Evolutionary conservation across 2,888 invertebrate species (phyloP).

Genomic region (Mythimna vitellina): DNA sequence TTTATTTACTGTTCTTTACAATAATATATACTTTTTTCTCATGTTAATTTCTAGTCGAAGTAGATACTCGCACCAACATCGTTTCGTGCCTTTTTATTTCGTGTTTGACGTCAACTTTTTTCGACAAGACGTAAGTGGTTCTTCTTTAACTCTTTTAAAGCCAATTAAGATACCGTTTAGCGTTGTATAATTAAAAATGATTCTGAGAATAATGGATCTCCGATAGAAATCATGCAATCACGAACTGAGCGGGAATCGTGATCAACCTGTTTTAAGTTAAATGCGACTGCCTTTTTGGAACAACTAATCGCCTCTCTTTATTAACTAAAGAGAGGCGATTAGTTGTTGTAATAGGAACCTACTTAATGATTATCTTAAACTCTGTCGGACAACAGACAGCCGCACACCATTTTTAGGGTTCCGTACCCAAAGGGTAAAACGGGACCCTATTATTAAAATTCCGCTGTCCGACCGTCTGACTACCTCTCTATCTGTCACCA

Average conservation of each 20-base stretch:
- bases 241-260: conserved; percentile 47
- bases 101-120: conserved; percentile 1
- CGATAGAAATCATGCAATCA: conserved; percentile 39
- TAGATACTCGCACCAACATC: too few species aligned
- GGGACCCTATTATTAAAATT: too few species aligned
- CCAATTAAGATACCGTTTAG: conserved; percentile 25
- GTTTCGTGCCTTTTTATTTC: background rate
- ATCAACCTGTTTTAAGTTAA: conserved; percentile 28
- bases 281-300: conserved; percentile 3
- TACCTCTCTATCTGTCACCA: too few species aligned
- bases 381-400: background rate
- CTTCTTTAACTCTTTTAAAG: conserved; percentile 10
- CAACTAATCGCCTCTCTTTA: too few species aligned
- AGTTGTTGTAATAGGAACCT: background rate
- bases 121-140: background rate
- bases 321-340: background rate
- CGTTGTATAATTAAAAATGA: conserved; percentile 18
- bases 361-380: background rate
- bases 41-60: background rate
- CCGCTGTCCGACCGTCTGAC: too few species aligned
- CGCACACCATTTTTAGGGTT: background rate
- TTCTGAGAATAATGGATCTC: conserved; percentile 21
- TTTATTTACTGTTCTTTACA: too few species aligned
- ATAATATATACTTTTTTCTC: background rate
- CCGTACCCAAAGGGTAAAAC: too few species aligned